Evolutionary conservation across 30 jellyfish, hydroid and myxozoan species (phyloP), one percentile per base, ranked within the genome.

Genomic region (Turritopsis dohrnii): DNA sequence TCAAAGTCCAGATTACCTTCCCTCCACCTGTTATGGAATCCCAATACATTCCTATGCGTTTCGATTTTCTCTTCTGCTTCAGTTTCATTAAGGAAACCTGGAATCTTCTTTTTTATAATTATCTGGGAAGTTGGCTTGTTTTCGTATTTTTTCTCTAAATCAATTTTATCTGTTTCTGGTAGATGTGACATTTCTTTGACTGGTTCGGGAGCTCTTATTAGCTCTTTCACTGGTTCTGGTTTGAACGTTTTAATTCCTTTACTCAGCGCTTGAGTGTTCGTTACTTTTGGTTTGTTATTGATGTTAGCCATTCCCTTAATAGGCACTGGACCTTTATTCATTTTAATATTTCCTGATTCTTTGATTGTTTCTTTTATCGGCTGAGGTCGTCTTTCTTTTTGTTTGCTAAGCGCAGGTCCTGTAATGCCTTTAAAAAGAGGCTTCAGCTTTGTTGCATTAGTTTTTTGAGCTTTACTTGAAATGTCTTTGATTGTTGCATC

Each of bases 1-100:
- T 69, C 77, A n/a, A 69, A 23, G 28, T 69, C 77, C 30, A 69
- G 30, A n/a, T 69, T 27, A 1, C 30, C 30, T 69, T 69, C 77
- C 9, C 30, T 16, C 77, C 77, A 69, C 19, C 30, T 69, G 28
- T 23, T 69, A 23, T 69, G 28, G 19, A 69, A 69, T n/a, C 77
- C 77, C 19, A 69, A 69, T n/a, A 69, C 30, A 19, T 27, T 69
- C 19, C 19, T 69, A 27, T 69, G 77, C 8, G 77, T 23, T 19
- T 69, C 77, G 19, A 69, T n/a, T 19, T 19, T 69, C 30, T 69
- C 77, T 19, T 69, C 77, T n/a, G 77, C 77, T 69, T 69, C 77
- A 7, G 31, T 69, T 69, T 69, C 77, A 21, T 69, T 69, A n/a
- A 69, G 77, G 22, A 69, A 69, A 9, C 77, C 77, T 69, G 77